phyloP scores from a whole-genome alignment of 2,113 vertebrate species.

The Zosterops borbonicus region DNA sequence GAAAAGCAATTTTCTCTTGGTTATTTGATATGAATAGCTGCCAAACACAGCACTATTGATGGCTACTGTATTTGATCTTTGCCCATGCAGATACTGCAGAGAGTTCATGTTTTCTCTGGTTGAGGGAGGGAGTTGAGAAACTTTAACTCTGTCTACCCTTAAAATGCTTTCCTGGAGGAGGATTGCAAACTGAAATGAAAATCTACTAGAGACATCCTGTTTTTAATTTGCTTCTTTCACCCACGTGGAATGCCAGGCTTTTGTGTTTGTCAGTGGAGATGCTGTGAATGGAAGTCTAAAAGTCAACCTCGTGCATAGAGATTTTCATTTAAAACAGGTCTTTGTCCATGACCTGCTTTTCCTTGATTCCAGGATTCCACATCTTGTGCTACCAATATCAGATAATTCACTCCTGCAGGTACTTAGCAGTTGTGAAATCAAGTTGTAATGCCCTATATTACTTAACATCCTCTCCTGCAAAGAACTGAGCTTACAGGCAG shows the following conservation, averaged over 20 bases:
- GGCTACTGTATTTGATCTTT: conserved; percentile 11
- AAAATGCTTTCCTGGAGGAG: neutral
- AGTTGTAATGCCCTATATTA: neutral
- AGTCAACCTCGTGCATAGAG: accelerated
- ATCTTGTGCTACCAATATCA: neutral
- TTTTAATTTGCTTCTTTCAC: conserved; percentile 3
- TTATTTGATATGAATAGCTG: neutral
- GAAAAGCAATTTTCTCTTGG: neutral
- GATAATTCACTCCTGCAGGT: neutral
- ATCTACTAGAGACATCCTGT: neutral
- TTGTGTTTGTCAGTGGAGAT: neutral
- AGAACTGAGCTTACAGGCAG: neutral
- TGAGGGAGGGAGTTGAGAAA: neutral
- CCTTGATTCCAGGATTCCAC: neutral
- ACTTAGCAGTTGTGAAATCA: neutral
- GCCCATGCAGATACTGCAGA: neutral
- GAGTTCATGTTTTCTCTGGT: neutral
- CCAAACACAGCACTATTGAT: neutral
- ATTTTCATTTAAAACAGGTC: neutral
- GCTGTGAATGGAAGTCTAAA: neutral
- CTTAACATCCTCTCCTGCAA: neutral
- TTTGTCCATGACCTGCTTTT: neutral
- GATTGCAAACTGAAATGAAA: neutral
- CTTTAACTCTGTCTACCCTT: neutral
- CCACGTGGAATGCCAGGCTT: neutral